phyloP scores from a whole-genome alignment of 2,888 invertebrate species.

The Callyntrura guangdongensis region DNA sequence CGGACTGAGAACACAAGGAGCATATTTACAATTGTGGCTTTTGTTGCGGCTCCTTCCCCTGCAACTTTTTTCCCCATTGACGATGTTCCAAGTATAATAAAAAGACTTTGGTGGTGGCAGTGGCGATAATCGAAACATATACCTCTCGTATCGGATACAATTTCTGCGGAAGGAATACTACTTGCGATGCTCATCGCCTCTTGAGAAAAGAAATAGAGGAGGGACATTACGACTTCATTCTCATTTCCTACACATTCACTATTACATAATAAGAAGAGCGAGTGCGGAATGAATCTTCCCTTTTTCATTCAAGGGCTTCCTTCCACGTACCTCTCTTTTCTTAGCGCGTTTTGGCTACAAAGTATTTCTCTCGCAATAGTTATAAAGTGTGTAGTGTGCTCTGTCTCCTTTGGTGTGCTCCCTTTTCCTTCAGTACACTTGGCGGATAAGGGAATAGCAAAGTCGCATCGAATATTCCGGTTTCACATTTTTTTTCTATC shows the following conservation, averaged over 20 bases:
- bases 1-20: background rate
- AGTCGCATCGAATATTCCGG: conserved; percentile 24
- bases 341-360: background rate
- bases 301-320: conserved; percentile 53
- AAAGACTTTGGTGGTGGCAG: background rate
- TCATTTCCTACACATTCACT: conserved; percentile 54
- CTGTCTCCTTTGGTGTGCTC: background rate
- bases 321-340: conserved; percentile 3
- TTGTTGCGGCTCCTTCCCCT: conserved; percentile 30
- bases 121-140: conserved; percentile 20
- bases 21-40: conserved; percentile 51
- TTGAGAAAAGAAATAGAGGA: conserved; percentile 47
- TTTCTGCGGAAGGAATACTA: background rate
- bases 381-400: background rate
- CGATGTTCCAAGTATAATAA: background rate
- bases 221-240: conserved; percentile 59
- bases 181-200: conserved; percentile 57
- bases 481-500: background rate
- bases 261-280: conserved; percentile 48
- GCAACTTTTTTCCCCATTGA: conserved; percentile 11
- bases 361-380: too few relatives aligned
- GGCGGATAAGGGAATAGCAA: conserved; percentile 33
- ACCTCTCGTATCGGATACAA: conserved; percentile 40
- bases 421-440: background rate
- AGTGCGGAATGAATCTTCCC: conserved; percentile 51